These are phyloP conservation scores for Distichodus sexfasciatus DNA, from an alignment of 2,797 vertebrate genomes.

Conservation along the genomic window DNA sequence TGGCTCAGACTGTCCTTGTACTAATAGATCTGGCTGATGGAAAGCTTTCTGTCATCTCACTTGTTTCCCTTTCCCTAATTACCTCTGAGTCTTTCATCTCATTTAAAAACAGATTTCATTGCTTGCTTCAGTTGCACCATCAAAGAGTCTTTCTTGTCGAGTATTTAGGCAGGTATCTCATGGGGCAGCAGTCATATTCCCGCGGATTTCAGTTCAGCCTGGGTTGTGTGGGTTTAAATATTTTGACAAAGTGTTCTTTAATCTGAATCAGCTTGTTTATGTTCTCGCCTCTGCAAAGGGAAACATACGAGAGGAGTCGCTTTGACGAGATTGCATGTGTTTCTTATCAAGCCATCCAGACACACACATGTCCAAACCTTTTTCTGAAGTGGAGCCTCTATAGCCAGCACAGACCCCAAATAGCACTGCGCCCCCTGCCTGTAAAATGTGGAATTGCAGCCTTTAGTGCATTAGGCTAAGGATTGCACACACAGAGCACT, in stretches of 20 bases:
- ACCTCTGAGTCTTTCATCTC: constrained; percentile 8
- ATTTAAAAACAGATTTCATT: constrained; percentile 27
- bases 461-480: background rate
- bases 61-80: constrained; percentile 31
- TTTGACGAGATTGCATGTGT: constrained; percentile 56
- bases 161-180: constrained; percentile 38
- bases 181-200: constrained; percentile 29
- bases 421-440: constrained; percentile 45
- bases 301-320: constrained; percentile 50
- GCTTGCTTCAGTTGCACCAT: constrained; percentile 39
- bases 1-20: background rate
- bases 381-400: constrained; percentile 27
- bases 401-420: constrained; percentile 25
- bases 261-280: constrained; percentile 57
- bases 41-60: constrained; percentile 21
- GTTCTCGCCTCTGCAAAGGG: constrained; percentile 50
- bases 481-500: no score
- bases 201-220: constrained; percentile 44
- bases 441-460: constrained; percentile 24
- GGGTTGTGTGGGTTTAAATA: constrained; percentile 50
- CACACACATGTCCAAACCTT: constrained; percentile 47
- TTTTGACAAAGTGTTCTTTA: constrained; percentile 56
- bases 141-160: constrained; percentile 31
- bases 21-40: constrained; percentile 6
- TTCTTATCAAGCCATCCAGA: constrained; percentile 55